Evolutionary conservation across 2,888 invertebrate species (phyloP), one percentile per base, ranked within the genome.

Genomic region (Drosophila atripex): DNA sequence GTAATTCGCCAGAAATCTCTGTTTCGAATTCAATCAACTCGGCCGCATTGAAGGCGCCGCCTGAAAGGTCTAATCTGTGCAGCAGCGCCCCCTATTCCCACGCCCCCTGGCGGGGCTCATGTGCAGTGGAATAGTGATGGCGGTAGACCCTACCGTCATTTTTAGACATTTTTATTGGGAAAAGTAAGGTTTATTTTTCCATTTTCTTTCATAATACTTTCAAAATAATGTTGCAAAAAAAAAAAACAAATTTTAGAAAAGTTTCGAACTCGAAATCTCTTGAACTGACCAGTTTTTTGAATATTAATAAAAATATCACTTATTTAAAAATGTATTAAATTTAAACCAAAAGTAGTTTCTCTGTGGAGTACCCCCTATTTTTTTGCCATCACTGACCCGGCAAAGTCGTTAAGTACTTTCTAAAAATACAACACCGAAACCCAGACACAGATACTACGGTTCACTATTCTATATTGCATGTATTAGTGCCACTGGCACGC

Each of bases 401-500:
- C 63, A 84, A 82, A 85, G 85, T 87, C 82, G 87, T 84, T 87
- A 84, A 84, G 87, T 86, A 84, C 85, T 80, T 84, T 84, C 77
- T 72, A 87, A 82, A 84, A 84, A 86, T 86, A 77, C 84, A 80
- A 41, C 55, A 52, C 83, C 72, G 30, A 16, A 35, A 68, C 78
- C 35, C 63, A 61, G 54, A 61, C 63, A 58, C 60, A 49, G 50
- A 55, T 41, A 60, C 65, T 41, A 60, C 65, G 32, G 30, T 41
- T 4, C 14, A 43, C 43, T 43, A 43, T 43, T 43, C 43, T 43
- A 43, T 45, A 39, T 41, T 30, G 32, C 28, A 61, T 69, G 65
- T 72, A 75, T 80, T 79, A 73, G 78, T 78, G 5, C 35, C 11
- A 30, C 50, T 28, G 54, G 30, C 54, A 55, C 55, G 55, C 55